Conservation (phyloP, 2,113 vertebrate species). For the Collichthys lucidus region DNA sequence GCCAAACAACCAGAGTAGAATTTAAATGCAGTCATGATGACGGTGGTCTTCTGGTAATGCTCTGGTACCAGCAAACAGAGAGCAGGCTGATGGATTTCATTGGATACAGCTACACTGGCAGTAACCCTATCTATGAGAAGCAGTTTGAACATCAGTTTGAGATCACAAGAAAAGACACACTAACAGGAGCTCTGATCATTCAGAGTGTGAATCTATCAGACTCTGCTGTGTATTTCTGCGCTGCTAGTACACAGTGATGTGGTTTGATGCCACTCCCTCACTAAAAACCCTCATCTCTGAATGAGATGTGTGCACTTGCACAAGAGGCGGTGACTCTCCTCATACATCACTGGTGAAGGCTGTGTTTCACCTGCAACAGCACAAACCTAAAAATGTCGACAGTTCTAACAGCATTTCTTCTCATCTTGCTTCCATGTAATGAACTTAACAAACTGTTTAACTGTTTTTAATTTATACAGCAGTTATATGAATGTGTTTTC, state of each 20-base stretch:
- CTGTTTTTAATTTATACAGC: background rate
- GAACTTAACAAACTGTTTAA: background rate
- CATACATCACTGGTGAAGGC: background rate
- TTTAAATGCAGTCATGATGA: conserved; percentile 64
- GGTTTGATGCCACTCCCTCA: conserved; percentile 35
- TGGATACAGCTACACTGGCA: conserved; percentile 49
- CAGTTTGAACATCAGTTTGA: conserved; percentile 34
- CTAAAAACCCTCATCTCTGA: conserved; percentile 53
- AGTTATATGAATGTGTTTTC: background rate
- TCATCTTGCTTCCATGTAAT: conserved; percentile 56
- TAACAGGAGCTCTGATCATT: conserved; percentile 64
- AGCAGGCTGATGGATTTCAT: conserved; percentile 58
- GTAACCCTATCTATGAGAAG: conserved; percentile 10
- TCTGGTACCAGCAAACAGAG: conserved; percentile 71
- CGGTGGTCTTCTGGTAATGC: too few species aligned
- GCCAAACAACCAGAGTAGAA: background rate
- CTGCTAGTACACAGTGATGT: conserved; percentile 77
- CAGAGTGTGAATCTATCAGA: conserved; percentile 18
- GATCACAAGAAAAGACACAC: background rate
- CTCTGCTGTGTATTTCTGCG: conserved; percentile 80
- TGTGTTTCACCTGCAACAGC: background rate
- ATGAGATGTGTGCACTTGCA: too few species aligned
- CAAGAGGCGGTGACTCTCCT: background rate
- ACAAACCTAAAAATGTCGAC: conserved; percentile 17
- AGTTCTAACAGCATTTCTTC: conserved; percentile 18